phyloP scores from a whole-genome alignment of 1,140 invertebrate species.

The Zaprionus kolodkinae region DNA sequence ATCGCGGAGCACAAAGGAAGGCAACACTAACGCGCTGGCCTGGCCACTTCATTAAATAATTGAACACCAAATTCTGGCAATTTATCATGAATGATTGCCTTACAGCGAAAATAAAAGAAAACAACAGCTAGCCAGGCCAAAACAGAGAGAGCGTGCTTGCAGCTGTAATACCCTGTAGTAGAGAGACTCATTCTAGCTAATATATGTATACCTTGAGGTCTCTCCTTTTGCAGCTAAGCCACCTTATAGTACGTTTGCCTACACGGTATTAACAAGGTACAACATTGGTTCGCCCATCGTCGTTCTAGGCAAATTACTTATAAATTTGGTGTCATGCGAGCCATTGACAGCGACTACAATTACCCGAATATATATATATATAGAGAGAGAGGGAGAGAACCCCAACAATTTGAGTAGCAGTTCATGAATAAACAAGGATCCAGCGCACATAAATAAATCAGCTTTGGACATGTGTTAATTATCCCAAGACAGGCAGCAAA shows the following conservation, averaged over 20 bases:
- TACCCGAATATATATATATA: conserved; percentile 31
- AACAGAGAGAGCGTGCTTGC: background rate
- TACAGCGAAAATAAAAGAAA: conserved; percentile 18
- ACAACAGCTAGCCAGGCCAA: background rate
- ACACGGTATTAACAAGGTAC: conserved; percentile 37
- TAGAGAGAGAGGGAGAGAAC: background rate
- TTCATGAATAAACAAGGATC: conserved; percentile 6
- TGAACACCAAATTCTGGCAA: conserved; percentile 66
- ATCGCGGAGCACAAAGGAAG: conserved; percentile 19
- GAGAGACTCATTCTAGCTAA: background rate
- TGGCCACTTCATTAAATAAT: conserved; percentile 74
- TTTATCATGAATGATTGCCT: conserved; percentile 77
- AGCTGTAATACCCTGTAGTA: background rate
- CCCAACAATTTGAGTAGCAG: conserved; percentile 27
- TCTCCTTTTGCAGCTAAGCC: background rate
- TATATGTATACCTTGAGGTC: too few species aligned
- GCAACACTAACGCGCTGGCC: conserved; percentile 30
- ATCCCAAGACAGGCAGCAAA: conserved; percentile 35
- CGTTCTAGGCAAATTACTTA: conserved; percentile 48
- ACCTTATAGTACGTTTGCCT: background rate
- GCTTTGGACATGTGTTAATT: conserved; percentile 63
- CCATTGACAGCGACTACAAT: conserved; percentile 75
- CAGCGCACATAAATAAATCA: conserved; percentile 75
- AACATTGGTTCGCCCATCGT: conserved; percentile 14
- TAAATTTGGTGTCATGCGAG: conserved; percentile 74